Base-by-base conservation (phyloP, 2,888 invertebrate genomes). In the Amphipyra tragopoginis region DNA sequence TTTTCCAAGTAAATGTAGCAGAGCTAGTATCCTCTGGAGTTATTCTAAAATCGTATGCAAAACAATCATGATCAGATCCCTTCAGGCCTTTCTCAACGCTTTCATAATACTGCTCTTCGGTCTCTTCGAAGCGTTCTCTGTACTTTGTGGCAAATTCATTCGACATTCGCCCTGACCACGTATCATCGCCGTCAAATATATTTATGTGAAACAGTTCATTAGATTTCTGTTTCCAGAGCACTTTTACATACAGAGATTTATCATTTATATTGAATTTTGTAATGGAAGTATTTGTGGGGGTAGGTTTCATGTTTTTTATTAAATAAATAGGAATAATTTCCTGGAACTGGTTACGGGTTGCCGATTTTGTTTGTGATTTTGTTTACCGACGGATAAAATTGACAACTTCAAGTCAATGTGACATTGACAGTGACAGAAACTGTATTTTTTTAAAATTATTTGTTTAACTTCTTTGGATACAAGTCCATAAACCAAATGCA, bases 1-100 rank as follows among this genome's bases (percentile, higher is more conserved):
- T 92, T 60, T 87, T 90, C 92, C 92, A 93, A 50, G 61, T 79
- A 64, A 93, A 92, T 13, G 57, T 80, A 0, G 86, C 86, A 2
- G 65, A 44, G 13, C 73, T 74, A 0, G 26, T 55, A 50, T 84
- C 77, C 21, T 75, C 77, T 34, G 52, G 14, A 7, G 43, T 36
- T 8, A 56, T 5, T 0, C 34, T 63, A 52, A 91, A 84, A 21
- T 87, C 84, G 45, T 83, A 86, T 5, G 65, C 49, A 74, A 76
- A 90, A 13, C 78, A 67, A 5, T 70, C 48, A 29, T 65, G 62
- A 34, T 59, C 52, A 9, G 45, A 44, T 5, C 73, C 75, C 11
- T 67, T 69, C 0, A 93, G 65, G 3, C 79, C 83, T 36, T 68
- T 70, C 50, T 75, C 83, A 1, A 89, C 79, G 65, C 87, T 86